These are phyloP conservation scores for Apamea crenata DNA, from an alignment of 2,888 invertebrate genomes.

Conservation along the genomic window DNA sequence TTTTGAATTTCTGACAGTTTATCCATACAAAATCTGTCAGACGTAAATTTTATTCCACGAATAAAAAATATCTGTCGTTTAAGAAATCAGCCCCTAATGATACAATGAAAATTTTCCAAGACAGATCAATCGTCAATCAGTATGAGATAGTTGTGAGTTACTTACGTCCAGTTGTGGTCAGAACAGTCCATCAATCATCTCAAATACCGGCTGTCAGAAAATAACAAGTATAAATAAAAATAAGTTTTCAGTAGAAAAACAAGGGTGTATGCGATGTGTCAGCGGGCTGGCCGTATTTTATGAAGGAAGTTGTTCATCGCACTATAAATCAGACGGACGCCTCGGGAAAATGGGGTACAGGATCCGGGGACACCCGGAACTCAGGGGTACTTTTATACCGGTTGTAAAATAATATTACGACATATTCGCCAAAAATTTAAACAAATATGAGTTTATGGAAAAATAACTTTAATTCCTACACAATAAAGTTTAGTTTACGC, in stretches of 20 bases:
- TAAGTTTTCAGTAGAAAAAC: slow-evolving; percentile 64
- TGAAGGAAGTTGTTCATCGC: slow-evolving; percentile 86
- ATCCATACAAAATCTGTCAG: no score
- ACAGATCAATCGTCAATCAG: not conserved
- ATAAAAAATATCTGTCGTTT: no score
- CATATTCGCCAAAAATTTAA: no score
- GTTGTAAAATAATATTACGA: no score
- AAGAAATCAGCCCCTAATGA: no score
- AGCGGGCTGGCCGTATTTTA: slow-evolving; percentile 77
- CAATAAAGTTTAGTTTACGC: no score
- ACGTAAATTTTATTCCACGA: no score
- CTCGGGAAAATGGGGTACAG: slow-evolving; percentile 64
- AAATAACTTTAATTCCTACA: no score
- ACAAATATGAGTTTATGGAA: no score
- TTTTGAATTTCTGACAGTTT: no score
- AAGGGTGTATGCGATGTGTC: slow-evolving; percentile 63
- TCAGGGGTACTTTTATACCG: slow-evolving; percentile 1
- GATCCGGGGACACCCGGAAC: slow-evolving; percentile 39
- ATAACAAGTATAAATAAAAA: slow-evolving; percentile 61
- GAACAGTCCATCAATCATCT: not conserved
- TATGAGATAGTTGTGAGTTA: not conserved
- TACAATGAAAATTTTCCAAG: not conserved
- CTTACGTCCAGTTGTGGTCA: not conserved
- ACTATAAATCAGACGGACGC: slow-evolving; percentile 83
- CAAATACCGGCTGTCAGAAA: slow-evolving; percentile 38